phyloP scores from a whole-genome alignment of 1,140 invertebrate genomes.

The Apocrypta bakeri region DNA sequence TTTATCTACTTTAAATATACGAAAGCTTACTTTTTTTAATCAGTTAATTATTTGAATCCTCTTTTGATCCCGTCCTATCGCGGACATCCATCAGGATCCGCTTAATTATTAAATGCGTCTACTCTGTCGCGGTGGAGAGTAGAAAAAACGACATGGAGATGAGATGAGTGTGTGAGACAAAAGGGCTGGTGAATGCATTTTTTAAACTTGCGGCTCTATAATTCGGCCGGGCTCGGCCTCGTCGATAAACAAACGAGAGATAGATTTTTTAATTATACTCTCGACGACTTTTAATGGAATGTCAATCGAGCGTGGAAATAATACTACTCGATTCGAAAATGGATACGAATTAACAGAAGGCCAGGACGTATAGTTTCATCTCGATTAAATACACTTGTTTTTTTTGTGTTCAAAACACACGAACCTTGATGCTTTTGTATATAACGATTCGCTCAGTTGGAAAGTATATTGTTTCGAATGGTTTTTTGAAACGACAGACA shows the following conservation, averaged over 20 bases:
- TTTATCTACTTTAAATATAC: too few species aligned
- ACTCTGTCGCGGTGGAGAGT: too few species aligned
- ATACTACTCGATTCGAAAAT: not conserved
- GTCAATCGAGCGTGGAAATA: too few species aligned
- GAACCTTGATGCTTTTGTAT: not conserved
- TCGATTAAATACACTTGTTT: not conserved
- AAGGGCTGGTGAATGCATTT: not conserved
- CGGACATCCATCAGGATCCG: slow-evolving; percentile 6
- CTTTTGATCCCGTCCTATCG: not conserved
- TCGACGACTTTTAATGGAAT: too few species aligned
- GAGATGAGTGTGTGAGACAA: not conserved
- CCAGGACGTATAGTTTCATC: not conserved
- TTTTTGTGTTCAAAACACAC: not conserved
- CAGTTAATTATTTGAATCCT: not conserved
- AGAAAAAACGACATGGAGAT: not conserved
- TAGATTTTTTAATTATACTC: not conserved
- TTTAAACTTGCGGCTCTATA: not conserved
- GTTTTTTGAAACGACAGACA: not conserved
- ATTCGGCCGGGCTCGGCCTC: not conserved
- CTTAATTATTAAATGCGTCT: slow-evolving; percentile 20
- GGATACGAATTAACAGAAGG: not conserved
- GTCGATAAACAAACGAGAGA: not conserved
- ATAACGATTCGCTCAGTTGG: not conserved
- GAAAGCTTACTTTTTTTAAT: not conserved
- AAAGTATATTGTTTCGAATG: not conserved